Base-by-base conservation (phyloP, 1,140 invertebrate species). In the Scaptomyza montana region DNA sequence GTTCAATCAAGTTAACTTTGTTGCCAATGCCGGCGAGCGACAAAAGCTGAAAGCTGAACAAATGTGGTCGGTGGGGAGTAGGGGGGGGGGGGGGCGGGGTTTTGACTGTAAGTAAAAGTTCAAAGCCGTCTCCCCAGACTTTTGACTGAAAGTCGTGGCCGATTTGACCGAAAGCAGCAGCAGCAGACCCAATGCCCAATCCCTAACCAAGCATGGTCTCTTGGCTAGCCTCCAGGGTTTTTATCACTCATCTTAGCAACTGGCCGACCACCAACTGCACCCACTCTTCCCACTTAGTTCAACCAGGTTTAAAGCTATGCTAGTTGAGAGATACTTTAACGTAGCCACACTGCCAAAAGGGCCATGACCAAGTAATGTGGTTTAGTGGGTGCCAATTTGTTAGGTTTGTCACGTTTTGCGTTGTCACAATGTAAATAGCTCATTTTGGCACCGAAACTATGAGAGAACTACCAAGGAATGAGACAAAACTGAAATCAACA, bases 1-100 rank as follows among this genome's bases (percentile, higher is more conserved):
- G 84, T 89, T 89, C 84, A 89, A 89, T 89, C 84, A 89, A 89
- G 84, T 89, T 89, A 89, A 89, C 84, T 89, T 89, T 89, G 84
- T 89, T 89, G 74, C 77, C 72, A 85, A 86, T 80, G 80, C 64
- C 69, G 71, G 51, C 28, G 36, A 75, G 55, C 60, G 55, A 75
- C 67, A 66, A 65, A 63, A 61, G 55, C 19, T 4, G 46, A 74
- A 60, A 68, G 67, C 39, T 10, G 60, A 43, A 45, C 28, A 62
- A 43, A 54, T 46, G 46, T 72, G 36, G 3, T 8, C 19, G n/a
- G n/a, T n/a, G n/a, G n/a, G n/a, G n/a, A n/a, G 46, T 2, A 25
- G 21, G 21, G 33, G 25, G 43, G 55, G 10, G 9, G 36, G 3
- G 28, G 0, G 28, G 28, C 28, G 28, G 28, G 5, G n/a, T n/a